These are phyloP conservation scores for Carpatolechia fugitivella DNA, from an alignment of 2,888 invertebrate genomes.

Conservation along the genomic window DNA sequence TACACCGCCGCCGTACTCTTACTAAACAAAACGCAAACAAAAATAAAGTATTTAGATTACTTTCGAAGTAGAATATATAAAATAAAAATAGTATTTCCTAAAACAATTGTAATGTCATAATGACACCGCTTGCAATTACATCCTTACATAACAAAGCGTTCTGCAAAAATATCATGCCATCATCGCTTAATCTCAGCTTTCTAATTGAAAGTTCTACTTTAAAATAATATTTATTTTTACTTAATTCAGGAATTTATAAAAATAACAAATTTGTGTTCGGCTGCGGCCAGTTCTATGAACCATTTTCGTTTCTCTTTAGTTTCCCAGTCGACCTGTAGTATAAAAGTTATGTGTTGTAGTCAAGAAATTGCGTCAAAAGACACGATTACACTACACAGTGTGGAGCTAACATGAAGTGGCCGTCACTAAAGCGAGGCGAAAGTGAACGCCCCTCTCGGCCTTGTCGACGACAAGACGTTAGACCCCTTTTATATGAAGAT, in stretches of 20 bases:
- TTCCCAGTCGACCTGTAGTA: too few relatives aligned
- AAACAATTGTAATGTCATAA: background rate
- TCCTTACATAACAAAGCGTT: background rate
- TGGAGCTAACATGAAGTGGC: slow-evolving; percentile 33
- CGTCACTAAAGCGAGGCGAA: slow-evolving; percentile 53
- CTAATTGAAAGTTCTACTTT: too few relatives aligned
- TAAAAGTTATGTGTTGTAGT: slow-evolving; percentile 28
- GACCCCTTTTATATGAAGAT: slow-evolving; percentile 26
- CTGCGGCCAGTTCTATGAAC: too few relatives aligned
- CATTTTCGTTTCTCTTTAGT: too few relatives aligned
- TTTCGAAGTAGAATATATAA: too few relatives aligned
- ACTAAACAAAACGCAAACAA: too few relatives aligned
- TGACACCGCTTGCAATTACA: background rate
- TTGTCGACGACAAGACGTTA: slow-evolving; percentile 44
- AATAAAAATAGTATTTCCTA: background rate
- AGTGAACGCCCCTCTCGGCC: slow-evolving; percentile 61
- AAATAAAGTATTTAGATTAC: too few relatives aligned
- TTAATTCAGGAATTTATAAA: too few relatives aligned
- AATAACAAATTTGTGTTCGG: too few relatives aligned
- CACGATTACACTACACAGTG: slow-evolving; percentile 32
- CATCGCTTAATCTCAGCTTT: background rate
- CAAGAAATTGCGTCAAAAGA: slow-evolving; percentile 38
- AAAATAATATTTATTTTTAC: too few relatives aligned
- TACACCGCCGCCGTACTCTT: too few relatives aligned
- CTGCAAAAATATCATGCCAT: background rate